Evolutionary conservation across 2,113 vertebrate species (phyloP).

Genomic region (Rhegmatorhina hoffmannsi): DNA sequence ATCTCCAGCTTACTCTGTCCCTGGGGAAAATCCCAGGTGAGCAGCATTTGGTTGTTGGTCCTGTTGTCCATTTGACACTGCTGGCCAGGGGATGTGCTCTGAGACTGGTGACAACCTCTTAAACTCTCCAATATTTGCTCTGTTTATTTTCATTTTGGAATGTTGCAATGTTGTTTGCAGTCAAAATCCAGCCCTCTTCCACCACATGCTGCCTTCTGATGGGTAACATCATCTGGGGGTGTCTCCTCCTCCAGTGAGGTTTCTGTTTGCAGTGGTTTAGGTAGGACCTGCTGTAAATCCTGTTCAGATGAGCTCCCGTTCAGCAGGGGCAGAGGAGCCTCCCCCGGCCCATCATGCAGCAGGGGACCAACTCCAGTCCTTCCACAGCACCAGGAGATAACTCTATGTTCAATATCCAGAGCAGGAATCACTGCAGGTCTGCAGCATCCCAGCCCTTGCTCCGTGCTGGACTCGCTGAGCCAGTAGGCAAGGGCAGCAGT

Average conservation of each 20-base stretch:
- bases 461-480: neutral
- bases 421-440: neutral
- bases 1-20: neutral
- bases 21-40: neutral
- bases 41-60: neutral
- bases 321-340: accelerated
- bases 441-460: neutral
- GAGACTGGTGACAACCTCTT: neutral
- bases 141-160: neutral
- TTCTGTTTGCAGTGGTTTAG: neutral
- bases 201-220: neutral
- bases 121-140: neutral
- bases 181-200: neutral
- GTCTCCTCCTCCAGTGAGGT: neutral
- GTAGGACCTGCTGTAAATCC: neutral
- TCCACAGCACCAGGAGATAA: neutral
- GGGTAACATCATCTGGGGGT: neutral
- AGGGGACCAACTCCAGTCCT: neutral
- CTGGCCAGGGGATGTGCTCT: neutral
- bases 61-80: accelerated
- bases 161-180: neutral
- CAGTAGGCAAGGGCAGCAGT: neutral
- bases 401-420: neutral
- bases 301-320: accelerated
- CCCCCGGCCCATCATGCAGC: neutral